phyloP scores from a whole-genome alignment of 2,113 vertebrate species.

The Podilymbus podiceps region DNA sequence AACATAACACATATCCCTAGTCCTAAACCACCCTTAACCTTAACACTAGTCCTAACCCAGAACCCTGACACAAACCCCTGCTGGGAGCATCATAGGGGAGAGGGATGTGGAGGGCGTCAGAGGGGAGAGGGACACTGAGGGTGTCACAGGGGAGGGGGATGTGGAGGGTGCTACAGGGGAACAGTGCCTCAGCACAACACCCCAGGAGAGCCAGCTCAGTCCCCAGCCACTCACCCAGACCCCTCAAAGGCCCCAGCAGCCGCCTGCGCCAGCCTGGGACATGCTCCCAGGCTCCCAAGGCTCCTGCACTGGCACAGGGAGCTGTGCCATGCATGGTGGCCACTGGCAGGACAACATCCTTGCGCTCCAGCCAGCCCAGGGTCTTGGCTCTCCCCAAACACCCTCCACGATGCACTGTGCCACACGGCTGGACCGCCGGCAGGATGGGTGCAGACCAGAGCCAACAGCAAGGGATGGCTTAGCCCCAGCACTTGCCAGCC shows the following conservation, averaged over 20 bases:
- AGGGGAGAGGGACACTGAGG: not conserved
- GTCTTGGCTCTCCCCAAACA: rapidly evolving
- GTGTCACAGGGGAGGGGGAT: not conserved
- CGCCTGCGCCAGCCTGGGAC: rapidly evolving
- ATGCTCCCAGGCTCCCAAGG: not conserved
- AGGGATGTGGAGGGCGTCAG: not conserved
- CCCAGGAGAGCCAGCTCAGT: not conserved
- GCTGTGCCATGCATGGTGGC: not conserved
- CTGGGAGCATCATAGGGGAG: too few relatives aligned
- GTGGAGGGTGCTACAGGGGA: not conserved
- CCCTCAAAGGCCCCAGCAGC: not conserved
- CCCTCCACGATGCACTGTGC: rapidly evolving
- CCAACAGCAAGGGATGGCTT: rapidly evolving
- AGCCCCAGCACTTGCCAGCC: not conserved
- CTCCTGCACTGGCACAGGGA: not conserved
- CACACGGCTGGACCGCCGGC: rapidly evolving
- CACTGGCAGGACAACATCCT: not conserved
- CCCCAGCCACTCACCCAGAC: not conserved
- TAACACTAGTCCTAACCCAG: too few relatives aligned
- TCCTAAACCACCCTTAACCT: too few relatives aligned
- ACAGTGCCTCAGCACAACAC: not conserved
- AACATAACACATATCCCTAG: too few relatives aligned
- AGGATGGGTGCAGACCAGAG: not conserved
- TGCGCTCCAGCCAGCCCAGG: rapidly evolving
- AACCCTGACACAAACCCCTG: too few relatives aligned